Conservation (phyloP, 2,888 invertebrate species). For the Epinotia ramella region DNA sequence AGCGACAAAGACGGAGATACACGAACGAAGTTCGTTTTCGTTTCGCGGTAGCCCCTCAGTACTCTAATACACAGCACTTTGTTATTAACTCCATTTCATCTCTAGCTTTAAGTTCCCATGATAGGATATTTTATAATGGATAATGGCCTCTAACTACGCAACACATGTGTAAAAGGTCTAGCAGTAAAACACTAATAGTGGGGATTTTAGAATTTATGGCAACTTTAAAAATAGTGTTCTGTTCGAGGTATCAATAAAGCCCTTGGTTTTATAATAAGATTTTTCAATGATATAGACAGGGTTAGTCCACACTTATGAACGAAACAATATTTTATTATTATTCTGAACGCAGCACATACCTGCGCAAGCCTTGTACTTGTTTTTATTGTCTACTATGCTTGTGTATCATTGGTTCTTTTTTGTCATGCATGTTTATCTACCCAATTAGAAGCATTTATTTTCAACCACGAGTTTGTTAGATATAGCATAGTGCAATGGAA, state of each 20-base stretch:
- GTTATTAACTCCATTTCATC: too few relatives aligned
- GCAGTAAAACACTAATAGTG: neutral
- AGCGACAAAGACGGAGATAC: too few relatives aligned
- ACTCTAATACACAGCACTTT: too few relatives aligned
- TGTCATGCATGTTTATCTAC: constrained; percentile 2
- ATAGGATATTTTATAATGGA: too few relatives aligned
- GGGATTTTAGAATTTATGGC: neutral
- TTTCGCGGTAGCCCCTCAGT: too few relatives aligned
- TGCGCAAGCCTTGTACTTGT: constrained; percentile 26
- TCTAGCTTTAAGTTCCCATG: too few relatives aligned
- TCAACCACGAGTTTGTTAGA: constrained; percentile 31
- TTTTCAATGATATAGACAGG: neutral
- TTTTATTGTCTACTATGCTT: constrained; percentile 16
- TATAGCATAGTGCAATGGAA: constrained; percentile 30
- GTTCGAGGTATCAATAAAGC: constrained; percentile 23
- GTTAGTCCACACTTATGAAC: neutral
- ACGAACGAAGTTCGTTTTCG: too few relatives aligned
- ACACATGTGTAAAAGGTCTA: neutral
- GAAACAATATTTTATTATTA: neutral
- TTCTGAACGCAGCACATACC: constrained; percentile 30
- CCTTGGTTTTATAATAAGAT: neutral
- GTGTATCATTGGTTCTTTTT: constrained; percentile 35
- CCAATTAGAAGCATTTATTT: constrained; percentile 40
- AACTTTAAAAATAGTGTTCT: neutral
- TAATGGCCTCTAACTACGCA: neutral